These are phyloP conservation scores for Myrmophylax atrothorax DNA, from an alignment of 2,113 vertebrate species.

Conservation along the genomic window DNA sequence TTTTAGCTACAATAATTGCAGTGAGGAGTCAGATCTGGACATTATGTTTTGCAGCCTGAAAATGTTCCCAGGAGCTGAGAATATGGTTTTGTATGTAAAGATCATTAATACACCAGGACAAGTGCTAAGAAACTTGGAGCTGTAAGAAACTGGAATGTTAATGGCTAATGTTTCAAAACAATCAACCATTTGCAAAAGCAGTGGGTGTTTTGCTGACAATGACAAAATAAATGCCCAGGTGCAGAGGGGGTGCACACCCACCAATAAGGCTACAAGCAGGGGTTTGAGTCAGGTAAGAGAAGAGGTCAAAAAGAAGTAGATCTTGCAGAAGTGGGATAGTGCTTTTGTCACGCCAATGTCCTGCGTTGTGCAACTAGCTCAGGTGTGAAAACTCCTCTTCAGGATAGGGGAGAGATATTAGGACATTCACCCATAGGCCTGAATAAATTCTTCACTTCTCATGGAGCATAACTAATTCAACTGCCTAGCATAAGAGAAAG, in stretches of 20 bases:
- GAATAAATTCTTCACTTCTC: background rate
- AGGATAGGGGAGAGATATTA: background rate
- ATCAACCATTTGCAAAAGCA: background rate
- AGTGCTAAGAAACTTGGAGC: background rate
- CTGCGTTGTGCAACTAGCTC: background rate
- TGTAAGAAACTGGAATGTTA: background rate
- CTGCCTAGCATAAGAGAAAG: background rate
- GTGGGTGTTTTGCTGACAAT: background rate
- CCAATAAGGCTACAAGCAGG: background rate
- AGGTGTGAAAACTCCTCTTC: background rate
- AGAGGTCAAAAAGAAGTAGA: background rate
- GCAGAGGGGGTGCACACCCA: background rate
- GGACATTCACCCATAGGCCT: background rate
- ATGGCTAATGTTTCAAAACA: background rate
- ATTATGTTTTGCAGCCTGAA: background rate
- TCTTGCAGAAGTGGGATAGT: background rate
- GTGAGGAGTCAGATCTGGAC: background rate
- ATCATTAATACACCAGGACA: background rate
- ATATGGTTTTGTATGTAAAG: background rate
- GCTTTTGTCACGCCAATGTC: background rate
- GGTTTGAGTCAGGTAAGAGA: background rate
- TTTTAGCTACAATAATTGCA: background rate
- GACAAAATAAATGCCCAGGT: background rate
- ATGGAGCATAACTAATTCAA: background rate
- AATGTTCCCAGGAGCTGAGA: background rate